Percentiles rank a stretch among this genome's conserved stretches.
phyloP scores from a whole-genome alignment of 2,113 vertebrate species.

The Eulacestoma nigropectus region DNA sequence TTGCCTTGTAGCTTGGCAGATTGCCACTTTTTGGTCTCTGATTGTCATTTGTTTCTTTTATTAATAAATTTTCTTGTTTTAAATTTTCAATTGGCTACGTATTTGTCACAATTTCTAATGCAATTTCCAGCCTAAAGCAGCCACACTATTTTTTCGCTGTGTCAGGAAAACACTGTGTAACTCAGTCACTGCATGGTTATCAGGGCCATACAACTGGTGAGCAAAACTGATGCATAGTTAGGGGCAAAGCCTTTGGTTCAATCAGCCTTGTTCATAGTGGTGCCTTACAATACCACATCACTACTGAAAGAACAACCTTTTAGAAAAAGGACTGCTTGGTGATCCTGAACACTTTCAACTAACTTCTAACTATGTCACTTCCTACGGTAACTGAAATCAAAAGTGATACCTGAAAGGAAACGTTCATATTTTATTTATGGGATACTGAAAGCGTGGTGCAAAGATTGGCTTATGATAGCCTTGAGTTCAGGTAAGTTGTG shows the following conservation, averaged over 20 bases:
- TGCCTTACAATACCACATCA: neutral
- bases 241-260: neutral
- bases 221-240: neutral
- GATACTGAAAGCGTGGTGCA: neutral
- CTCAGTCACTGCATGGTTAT: neutral
- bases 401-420: neutral
- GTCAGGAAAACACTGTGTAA: neutral
- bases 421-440: neutral
- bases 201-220: rapidly evolving
- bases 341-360: neutral
- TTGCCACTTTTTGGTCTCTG: no score
- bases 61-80: no score
- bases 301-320: neutral
- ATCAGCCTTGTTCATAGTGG: neutral
- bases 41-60: no score
- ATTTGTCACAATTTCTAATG: neutral
- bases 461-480: neutral
- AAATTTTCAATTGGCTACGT: no score
- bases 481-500: neutral
- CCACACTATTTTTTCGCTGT: neutral
- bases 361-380: neutral
- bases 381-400: neutral
- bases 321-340: neutral
- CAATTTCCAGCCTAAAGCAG: neutral
- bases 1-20: no score